Evolutionary conservation across 35 echinoderm and acorn worm species (phyloP), one percentile per base, ranked within the genome.

Genomic region (Patiria miniata): DNA sequence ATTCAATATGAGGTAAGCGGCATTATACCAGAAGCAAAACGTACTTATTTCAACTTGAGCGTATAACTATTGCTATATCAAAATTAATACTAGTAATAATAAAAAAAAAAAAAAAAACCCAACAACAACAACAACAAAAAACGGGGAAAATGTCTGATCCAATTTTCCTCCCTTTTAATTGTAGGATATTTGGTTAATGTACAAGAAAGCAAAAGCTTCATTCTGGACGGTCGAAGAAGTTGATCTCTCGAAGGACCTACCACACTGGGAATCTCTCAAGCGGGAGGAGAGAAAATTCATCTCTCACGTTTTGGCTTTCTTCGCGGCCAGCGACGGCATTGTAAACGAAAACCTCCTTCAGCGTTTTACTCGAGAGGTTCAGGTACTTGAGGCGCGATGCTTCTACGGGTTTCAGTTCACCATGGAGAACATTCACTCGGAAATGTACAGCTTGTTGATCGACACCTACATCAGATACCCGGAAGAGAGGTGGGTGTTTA

Each of bases 361-460:
- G 51, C 87, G 90, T 22, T 99, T 99, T 42, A 99, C 89, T 34
- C 96, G 94, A 68, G 96, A 99, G 32, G 96, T 99, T 0, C 96
- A 94, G 79, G 83, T 91, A 19, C 77, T 92, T 12, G 96, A 99
- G 37, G 96, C 96, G 15, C 80, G 96, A 40, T 99, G 96, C 73
- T 99, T 99, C 87, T 99, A 99, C 60, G 96, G 96, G 36, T 99
- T 99, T 86, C 96, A 99, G 83, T 94, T 99, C 32, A 92, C 96
- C 17, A 99, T 99, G 34, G 96, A 99, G 84, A 99, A 99, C 79
- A 99, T 99, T 83, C 96, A 99, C 83, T 99, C 96, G 5, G 96
- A 99, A 85, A 99, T 99, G 96, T 99, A 99, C 90, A 92, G 89
- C 42, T 51, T 99, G 79, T 89, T 99, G 18, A 94, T 95, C 0